phyloP scores from a whole-genome alignment of 2,888 invertebrate genomes.

The Gonocerus acuteangulatus region DNA sequence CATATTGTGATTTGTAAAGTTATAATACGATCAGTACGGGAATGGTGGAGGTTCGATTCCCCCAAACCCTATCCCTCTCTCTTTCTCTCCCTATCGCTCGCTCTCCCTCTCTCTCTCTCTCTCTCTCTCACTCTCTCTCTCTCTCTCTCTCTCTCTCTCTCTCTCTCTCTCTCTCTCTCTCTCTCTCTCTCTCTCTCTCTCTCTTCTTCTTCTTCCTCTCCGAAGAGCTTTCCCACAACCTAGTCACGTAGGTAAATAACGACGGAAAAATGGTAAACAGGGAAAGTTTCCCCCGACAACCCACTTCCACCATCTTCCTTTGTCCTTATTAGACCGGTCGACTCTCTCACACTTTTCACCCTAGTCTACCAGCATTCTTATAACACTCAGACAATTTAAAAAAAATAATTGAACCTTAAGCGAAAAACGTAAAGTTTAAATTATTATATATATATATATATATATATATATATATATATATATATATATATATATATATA shows the following conservation, averaged over 20 bases:
- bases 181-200: conserved; percentile 9
- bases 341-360: too few species aligned
- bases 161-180: conserved; percentile 14
- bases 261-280: conserved; percentile 29
- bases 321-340: conserved; percentile 13
- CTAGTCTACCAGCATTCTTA: too few species aligned
- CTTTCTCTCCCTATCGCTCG: conserved; percentile 4
- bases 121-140: conserved; percentile 2
- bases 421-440: too few species aligned
- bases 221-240: conserved; percentile 34
- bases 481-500: too few species aligned
- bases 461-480: too few species aligned
- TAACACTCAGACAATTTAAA: too few species aligned
- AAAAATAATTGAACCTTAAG: too few species aligned
- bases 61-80: not conserved
- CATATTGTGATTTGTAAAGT: conserved; percentile 27
- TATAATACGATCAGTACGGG: conserved; percentile 20
- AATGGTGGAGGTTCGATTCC: not conserved
- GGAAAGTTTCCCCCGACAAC: conserved; percentile 16
- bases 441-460: too few species aligned
- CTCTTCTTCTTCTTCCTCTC: conserved; percentile 12
- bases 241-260: conserved; percentile 29
- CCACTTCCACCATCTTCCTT: not conserved
- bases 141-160: conserved; percentile 14
- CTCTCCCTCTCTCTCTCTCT: conserved; percentile 12